Conservation (phyloP, 2,113 vertebrate species). For the Poeciliopsis occidentalis region DNA sequence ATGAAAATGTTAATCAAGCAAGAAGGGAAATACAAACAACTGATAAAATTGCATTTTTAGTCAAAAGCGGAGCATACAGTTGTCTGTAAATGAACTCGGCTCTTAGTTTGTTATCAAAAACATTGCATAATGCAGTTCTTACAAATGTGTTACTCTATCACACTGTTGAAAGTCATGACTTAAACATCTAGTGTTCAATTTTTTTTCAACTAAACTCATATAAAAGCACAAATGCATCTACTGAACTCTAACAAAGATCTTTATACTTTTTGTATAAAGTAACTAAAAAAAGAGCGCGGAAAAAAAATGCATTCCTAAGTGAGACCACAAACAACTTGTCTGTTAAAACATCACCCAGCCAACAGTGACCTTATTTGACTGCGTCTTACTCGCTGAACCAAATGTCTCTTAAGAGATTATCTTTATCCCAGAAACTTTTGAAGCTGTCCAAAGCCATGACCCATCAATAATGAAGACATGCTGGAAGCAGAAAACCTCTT, state of each 20-base stretch:
- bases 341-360: slow-evolving; percentile 30
- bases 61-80: not conserved
- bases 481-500: not conserved
- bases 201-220: slow-evolving; percentile 6
- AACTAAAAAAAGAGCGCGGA: slow-evolving; percentile 13
- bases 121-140: slow-evolving; percentile 25
- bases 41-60: not conserved
- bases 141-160: not conserved
- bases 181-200: not conserved
- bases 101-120: not conserved
- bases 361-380: slow-evolving; percentile 26
- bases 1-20: too few species aligned
- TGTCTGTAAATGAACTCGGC: not conserved
- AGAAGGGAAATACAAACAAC: not conserved
- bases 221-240: not conserved
- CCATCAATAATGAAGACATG: not conserved
- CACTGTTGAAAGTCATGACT: slow-evolving; percentile 6
- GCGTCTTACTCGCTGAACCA: not conserved
- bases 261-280: slow-evolving; percentile 6
- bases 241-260: not conserved
- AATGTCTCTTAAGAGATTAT: not conserved
- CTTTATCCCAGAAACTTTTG: not conserved
- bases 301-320: slow-evolving; percentile 19
- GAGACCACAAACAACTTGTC: slow-evolving; percentile 25
- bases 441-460: not conserved